These are phyloP conservation scores for Plagodis dolabraria DNA, from an alignment of 2,888 invertebrate species.

Conservation along the genomic window DNA sequence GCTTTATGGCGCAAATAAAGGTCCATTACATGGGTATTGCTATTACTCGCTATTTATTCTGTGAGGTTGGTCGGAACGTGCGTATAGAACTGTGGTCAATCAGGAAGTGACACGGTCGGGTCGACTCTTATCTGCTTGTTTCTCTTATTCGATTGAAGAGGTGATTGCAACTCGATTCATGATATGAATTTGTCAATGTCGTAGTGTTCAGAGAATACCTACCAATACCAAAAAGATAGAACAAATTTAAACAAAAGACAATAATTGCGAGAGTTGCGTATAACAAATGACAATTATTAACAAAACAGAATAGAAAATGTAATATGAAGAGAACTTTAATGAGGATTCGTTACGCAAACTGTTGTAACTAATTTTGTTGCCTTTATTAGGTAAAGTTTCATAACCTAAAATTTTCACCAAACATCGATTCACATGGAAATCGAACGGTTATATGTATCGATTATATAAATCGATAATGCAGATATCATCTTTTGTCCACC, in stretches of 20 bases:
- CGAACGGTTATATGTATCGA: not conserved
- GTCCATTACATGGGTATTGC: slow-evolving; percentile 62
- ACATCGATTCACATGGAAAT: not conserved
- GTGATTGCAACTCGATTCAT: slow-evolving; percentile 8
- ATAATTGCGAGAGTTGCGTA: no score
- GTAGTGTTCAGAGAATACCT: no score
- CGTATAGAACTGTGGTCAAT: slow-evolving; percentile 57
- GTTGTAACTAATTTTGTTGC: no score
- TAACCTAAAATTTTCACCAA: no score
- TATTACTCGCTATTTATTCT: slow-evolving; percentile 22
- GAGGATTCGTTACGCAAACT: no score
- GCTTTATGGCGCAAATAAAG: slow-evolving; percentile 68
- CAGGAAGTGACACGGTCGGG: slow-evolving; percentile 65
- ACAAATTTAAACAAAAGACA: no score
- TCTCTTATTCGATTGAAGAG: slow-evolving; percentile 4
- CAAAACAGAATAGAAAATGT: no score
- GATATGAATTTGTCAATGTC: slow-evolving; percentile 2
- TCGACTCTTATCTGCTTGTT: slow-evolving; percentile 27
- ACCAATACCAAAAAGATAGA: no score
- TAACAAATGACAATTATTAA: no score
- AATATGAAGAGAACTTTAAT: no score
- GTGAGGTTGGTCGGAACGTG: slow-evolving; percentile 39
- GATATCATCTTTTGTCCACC: slow-evolving; percentile 38
- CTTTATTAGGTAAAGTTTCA: no score
- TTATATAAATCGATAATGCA: slow-evolving; percentile 9